These are phyloP conservation scores for Desmodus rotundus DNA, from an alignment of 2,113 vertebrate species.

Conservation along the genomic window DNA sequence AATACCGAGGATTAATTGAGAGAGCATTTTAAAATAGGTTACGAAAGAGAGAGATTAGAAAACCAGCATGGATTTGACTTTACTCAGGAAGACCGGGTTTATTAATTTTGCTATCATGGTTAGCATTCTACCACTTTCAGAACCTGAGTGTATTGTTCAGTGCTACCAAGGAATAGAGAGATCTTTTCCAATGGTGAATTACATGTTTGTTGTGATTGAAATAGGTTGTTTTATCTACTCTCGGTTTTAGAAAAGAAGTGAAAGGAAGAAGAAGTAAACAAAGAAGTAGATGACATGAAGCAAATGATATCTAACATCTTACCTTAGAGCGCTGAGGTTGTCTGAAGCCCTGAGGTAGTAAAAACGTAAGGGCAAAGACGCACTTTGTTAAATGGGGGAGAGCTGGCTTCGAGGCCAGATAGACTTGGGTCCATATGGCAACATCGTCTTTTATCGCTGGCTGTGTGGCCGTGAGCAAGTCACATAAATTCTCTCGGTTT, in stretches of 20 bases:
- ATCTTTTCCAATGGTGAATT: background rate
- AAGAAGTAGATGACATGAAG: background rate
- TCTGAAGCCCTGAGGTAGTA: background rate
- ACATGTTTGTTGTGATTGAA: background rate
- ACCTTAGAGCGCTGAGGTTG: background rate
- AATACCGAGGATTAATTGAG: slow-evolving; percentile 9
- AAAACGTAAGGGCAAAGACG: background rate
- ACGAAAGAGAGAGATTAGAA: background rate
- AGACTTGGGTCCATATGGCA: background rate
- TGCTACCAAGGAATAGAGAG: background rate
- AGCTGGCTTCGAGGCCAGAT: background rate
- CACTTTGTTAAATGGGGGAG: background rate
- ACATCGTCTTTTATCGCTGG: background rate
- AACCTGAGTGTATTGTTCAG: background rate
- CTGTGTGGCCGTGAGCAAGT: background rate
- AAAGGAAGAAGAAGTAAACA: background rate
- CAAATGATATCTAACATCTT: background rate
- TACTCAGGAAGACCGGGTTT: background rate
- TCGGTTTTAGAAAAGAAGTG: background rate
- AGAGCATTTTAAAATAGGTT: slow-evolving; percentile 36
- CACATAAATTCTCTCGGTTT: background rate
- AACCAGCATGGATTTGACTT: background rate
- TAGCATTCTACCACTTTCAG: slow-evolving; percentile 6
- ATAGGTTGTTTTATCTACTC: background rate
- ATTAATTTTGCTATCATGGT: background rate